Conservation (phyloP, 2,113 vertebrate species). For the Trematocara marginatum region DNA sequence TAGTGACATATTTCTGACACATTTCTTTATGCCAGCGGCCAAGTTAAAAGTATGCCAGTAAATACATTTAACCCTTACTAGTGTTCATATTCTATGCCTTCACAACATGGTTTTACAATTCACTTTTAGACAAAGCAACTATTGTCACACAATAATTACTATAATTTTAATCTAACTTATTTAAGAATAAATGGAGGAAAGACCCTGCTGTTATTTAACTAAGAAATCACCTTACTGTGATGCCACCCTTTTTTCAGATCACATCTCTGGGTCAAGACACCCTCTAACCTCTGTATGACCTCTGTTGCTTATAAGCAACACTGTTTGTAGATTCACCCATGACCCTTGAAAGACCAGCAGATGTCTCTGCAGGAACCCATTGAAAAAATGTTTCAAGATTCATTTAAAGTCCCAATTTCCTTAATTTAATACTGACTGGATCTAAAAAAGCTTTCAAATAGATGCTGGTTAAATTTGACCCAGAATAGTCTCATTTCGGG, state of each 20-base stretch:
- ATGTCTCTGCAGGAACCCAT: neutral
- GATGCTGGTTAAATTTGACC: neutral
- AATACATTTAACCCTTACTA: neutral
- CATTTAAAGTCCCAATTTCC: neutral
- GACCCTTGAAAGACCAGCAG: neutral
- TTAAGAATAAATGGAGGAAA: neutral
- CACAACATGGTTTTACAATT: neutral
- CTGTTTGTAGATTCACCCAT: neutral
- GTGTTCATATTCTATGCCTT: neutral
- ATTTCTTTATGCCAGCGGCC: conserved; percentile 57
- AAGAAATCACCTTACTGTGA: neutral
- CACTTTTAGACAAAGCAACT: neutral
- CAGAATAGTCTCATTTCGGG: neutral
- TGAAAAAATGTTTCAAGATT: neutral
- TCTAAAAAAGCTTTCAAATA: neutral
- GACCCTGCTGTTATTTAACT: neutral
- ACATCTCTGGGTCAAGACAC: neutral
- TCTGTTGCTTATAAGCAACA: neutral
- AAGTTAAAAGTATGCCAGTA: conserved; percentile 9
- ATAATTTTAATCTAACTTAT: neutral
- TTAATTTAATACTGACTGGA: neutral
- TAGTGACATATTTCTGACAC: conserved; percentile 63
- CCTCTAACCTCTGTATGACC: neutral
- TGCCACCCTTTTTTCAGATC: neutral
- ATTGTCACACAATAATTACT: neutral